Conservation (phyloP, 2,797 vertebrate species). For the Parauchenoglanis ngamensis region DNA sequence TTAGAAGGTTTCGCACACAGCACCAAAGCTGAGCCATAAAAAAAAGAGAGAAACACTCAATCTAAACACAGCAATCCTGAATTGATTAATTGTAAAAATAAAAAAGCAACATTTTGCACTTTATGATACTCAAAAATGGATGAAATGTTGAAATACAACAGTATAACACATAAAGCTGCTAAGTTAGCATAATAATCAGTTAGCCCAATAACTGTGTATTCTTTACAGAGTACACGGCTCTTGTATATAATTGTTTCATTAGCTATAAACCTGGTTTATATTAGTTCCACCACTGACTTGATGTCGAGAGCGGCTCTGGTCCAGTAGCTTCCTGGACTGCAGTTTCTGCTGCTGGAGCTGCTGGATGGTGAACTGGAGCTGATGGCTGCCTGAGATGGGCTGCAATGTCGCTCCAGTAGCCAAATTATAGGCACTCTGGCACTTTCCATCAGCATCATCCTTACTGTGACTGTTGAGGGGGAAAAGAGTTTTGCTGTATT, state of each 20-base stretch:
- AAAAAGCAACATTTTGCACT: background rate
- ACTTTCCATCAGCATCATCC: slow-evolving; percentile 69
- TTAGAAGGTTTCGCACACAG: slow-evolving; percentile 81
- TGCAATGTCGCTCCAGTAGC: slow-evolving; percentile 66
- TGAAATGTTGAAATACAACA: background rate
- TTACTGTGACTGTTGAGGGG: slow-evolving; percentile 62
- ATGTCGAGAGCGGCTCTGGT: slow-evolving; percentile 79
- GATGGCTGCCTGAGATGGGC: slow-evolving; percentile 76
- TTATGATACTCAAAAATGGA: background rate
- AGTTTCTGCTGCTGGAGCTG: slow-evolving; percentile 87
- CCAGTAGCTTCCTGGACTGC: slow-evolving; percentile 79
- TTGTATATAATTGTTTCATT: background rate
- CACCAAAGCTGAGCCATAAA: slow-evolving; percentile 71
- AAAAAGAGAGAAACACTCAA: slow-evolving; percentile 47
- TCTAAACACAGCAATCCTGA: background rate
- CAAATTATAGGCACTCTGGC: slow-evolving; percentile 67
- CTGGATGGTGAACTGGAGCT: slow-evolving; percentile 87
- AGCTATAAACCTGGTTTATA: background rate
- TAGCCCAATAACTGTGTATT: background rate
- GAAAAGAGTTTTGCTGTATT: background rate
- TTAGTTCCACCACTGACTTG: slow-evolving; percentile 73
- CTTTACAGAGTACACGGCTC: background rate
- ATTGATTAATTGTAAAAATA: background rate
- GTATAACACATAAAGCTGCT: background rate
- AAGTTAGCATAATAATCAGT: background rate